These are phyloP conservation scores for Meriones unguiculatus DNA, from an alignment of 2,113 vertebrate species.

Conservation along the genomic window DNA sequence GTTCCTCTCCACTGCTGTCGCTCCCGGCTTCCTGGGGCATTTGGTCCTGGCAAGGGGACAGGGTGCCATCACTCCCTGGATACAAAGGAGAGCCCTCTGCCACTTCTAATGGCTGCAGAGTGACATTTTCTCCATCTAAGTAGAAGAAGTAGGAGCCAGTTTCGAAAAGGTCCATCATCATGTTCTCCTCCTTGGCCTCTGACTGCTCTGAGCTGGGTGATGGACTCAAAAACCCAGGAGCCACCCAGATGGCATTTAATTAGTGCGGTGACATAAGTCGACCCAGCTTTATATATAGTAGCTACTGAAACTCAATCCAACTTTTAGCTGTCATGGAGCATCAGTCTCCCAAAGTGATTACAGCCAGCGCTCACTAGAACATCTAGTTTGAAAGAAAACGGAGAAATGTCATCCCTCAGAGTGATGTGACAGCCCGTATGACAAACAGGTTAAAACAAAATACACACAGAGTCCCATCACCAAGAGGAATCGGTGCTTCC, in stretches of 20 bases:
- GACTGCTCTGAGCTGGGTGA: constrained; percentile 82
- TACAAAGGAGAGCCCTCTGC: constrained; percentile 95
- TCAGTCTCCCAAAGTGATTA: constrained; percentile 90
- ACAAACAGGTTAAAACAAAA: constrained; percentile 16
- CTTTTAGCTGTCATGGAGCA: constrained; percentile 94
- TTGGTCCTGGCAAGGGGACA: constrained; percentile 93
- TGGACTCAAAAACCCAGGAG: constrained; percentile 87
- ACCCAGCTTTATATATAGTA: constrained; percentile 96
- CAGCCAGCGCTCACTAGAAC: constrained; percentile 84
- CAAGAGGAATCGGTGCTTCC: not conserved
- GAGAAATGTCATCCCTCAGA: constrained; percentile 48
- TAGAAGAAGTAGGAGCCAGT: constrained; percentile 98
- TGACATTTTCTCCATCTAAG: constrained; percentile 94
- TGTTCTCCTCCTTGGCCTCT: constrained; percentile 89
- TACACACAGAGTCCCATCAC: not conserved
- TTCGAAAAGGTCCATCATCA: constrained; percentile 99
- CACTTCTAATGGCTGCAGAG: constrained; percentile 94
- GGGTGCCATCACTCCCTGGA: constrained; percentile 91
- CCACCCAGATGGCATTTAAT: constrained; percentile 96
- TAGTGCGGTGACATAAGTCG: constrained; percentile 95
- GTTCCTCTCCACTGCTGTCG: constrained; percentile 96
- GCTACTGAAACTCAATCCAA: constrained; percentile 98
- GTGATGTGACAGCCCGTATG: not conserved
- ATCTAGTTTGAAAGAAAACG: constrained; percentile 76
- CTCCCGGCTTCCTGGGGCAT: constrained; percentile 92